Evolutionary conservation across 2,888 invertebrate genomes (phyloP).

Genomic region (Aproaerema taeniolella): DNA sequence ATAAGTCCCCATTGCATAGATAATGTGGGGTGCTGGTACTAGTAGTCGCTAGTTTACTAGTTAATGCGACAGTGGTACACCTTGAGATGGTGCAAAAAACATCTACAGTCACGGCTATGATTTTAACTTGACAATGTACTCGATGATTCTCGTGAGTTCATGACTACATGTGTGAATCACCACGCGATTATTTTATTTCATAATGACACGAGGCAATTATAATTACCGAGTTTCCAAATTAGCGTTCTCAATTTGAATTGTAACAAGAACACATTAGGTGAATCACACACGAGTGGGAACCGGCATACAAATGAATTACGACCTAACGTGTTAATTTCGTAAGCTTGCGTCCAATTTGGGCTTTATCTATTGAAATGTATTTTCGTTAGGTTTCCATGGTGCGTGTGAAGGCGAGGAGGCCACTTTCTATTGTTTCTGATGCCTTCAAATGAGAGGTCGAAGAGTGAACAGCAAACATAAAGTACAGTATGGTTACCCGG

Average conservation of each 20-base stretch:
- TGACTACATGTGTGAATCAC: conserved; percentile 38
- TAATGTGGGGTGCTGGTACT: conserved; percentile 57
- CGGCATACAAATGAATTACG: conserved; percentile 59
- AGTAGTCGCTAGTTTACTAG: conserved; percentile 1
- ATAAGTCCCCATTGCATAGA: conserved; percentile 73
- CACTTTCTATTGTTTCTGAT: conserved; percentile 12
- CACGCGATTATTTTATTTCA: conserved; percentile 34
- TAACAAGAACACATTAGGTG: conserved; percentile 57
- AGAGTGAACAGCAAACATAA: too few species aligned
- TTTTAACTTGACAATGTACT: conserved; percentile 9
- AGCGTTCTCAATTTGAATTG: conserved; percentile 39
- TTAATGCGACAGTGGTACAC: conserved; percentile 45
- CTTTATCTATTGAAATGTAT: conserved; percentile 71
- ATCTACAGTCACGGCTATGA: conserved; percentile 7
- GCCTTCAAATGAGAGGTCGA: conserved; percentile 26
- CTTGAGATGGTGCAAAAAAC: conserved; percentile 32
- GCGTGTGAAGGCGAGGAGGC: conserved; percentile 14
- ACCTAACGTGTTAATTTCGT: conserved; percentile 66
- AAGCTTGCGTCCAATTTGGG: conserved; percentile 64
- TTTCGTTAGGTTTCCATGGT: conserved; percentile 64
- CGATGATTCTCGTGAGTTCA: conserved; percentile 4
- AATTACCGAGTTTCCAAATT: conserved; percentile 49
- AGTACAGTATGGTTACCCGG: too few species aligned
- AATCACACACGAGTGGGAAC: conserved; percentile 66
- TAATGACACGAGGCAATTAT: conserved; percentile 38